Percentiles rank a stretch among this genome's conserved stretches.
phyloP scores from a whole-genome alignment of 2,797 vertebrate genomes.

The Brotula barbata region DNA sequence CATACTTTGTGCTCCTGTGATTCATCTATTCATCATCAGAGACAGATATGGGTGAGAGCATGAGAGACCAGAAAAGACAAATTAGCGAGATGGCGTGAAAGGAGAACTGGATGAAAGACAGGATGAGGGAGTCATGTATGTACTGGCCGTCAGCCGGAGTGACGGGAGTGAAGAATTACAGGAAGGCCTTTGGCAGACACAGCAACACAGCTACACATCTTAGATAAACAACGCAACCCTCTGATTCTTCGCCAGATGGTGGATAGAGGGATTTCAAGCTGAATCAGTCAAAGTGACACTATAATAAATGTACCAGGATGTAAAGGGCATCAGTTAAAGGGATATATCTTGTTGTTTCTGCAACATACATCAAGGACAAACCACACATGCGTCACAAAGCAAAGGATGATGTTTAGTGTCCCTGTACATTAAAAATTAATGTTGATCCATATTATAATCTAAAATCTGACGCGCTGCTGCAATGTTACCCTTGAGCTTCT shows the following conservation, averaged over 20 bases:
- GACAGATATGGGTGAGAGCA: constrained; percentile 15
- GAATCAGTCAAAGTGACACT: background rate
- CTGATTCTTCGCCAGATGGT: constrained; percentile 4
- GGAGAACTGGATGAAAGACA: constrained; percentile 5
- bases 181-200: constrained; percentile 25
- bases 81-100: background rate
- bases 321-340: background rate
- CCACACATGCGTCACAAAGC: background rate
- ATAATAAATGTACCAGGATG: background rate
- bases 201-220: constrained; percentile 12
- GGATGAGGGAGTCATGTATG: constrained; percentile 16
- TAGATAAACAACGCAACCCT: constrained; percentile 6
- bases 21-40: constrained; percentile 32
- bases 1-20: constrained; percentile 34
- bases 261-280: background rate
- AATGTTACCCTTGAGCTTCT: constrained; percentile 8
- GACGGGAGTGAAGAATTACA: constrained; percentile 50
- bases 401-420: background rate
- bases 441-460: background rate
- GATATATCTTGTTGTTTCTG: too few species aligned
- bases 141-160: constrained; percentile 38
- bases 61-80: constrained; percentile 12
- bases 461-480: constrained; percentile 13
- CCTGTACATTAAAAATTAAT: too few species aligned
- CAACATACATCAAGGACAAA: too few species aligned